Base-by-base conservation (phyloP, 2,888 invertebrate genomes). In the Rambutsinella grinnellia region DNA sequence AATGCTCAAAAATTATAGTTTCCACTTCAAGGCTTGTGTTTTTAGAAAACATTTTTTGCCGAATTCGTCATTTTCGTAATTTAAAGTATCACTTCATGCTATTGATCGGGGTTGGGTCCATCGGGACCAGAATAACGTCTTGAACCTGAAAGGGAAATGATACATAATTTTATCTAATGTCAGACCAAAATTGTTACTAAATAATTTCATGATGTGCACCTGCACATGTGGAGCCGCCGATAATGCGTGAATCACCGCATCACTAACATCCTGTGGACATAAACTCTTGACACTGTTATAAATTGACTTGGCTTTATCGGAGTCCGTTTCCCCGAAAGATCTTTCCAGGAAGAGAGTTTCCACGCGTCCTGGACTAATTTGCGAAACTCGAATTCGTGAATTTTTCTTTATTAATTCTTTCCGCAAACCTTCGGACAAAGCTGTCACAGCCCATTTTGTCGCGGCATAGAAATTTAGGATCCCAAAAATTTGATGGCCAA, bases 201-300 rank as follows among this genome's bases (percentile, higher is more conserved):
- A n/a, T n/a, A n/a, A n/a, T n/a, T n/a, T n/a, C n/a, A n/a, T n/a
- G n/a, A n/a, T n/a, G n/a, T n/a, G n/a, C n/a, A 90, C 89, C 86
- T 90, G 89, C 15, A 90, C 90, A 81, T 89, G 87, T 0, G 90
- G 87, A 2, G 92, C 91, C 0, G 91, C 90, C 3, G 90, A 88
- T 15, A 93, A 85, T 0, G 89, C 89, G 84, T 90, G 92, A 15
- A 90, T 74, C 1, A 91, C 89, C 1, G 91, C 90, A 77, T 90
- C 88, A 0, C 91, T 90, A 5, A 93, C 87, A 85, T 92, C 92
- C 57, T 87, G 85, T 0, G 91, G 85, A 60, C 89, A 86, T 5
- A 91, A 87, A 66, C 86, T 85, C 49, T 89, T 88, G 79, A 87
- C 84, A 26, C 63, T 70, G 5, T 86, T 85, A 58, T 87, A 86